These are phyloP conservation scores for Plectropomus leopardus DNA, from an alignment of 2,113 vertebrate genomes.

Conservation along the genomic window DNA sequence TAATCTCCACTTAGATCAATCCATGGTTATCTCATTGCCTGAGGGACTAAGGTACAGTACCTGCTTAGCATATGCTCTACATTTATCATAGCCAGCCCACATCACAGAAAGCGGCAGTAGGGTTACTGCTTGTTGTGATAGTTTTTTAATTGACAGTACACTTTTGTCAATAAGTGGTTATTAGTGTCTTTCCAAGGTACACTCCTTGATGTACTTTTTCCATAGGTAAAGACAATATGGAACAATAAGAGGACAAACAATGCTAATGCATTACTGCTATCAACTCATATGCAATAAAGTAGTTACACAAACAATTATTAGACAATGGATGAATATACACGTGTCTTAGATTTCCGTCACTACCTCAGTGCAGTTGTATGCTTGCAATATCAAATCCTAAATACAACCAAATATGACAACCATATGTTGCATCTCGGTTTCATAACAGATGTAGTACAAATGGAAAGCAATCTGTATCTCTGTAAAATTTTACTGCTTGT, in stretches of 20 bases:
- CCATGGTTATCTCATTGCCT: constrained; percentile 2
- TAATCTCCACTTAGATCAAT: not conserved
- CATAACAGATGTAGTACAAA: not conserved
- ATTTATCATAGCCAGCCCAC: not conserved
- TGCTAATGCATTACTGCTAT: no score
- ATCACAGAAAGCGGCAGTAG: not conserved
- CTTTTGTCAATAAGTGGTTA: not conserved
- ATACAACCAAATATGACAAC: not conserved
- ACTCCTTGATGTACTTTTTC: not conserved
- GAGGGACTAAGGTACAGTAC: not conserved
- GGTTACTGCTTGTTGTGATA: no score
- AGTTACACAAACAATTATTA: no score
- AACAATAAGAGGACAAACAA: not conserved
- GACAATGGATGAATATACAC: no score
- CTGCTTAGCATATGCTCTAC: not conserved
- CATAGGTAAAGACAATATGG: not conserved
- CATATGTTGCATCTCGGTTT: not conserved
- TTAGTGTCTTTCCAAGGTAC: not conserved
- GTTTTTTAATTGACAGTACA: not conserved
- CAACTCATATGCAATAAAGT: no score
- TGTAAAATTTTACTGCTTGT: not conserved
- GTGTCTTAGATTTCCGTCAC: not conserved
- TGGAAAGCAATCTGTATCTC: no score
- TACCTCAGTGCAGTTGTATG: not conserved
- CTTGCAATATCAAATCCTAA: not conserved